Evolutionary conservation across 2,888 invertebrate species (phyloP).

Genomic region (Drosophila leonis): DNA sequence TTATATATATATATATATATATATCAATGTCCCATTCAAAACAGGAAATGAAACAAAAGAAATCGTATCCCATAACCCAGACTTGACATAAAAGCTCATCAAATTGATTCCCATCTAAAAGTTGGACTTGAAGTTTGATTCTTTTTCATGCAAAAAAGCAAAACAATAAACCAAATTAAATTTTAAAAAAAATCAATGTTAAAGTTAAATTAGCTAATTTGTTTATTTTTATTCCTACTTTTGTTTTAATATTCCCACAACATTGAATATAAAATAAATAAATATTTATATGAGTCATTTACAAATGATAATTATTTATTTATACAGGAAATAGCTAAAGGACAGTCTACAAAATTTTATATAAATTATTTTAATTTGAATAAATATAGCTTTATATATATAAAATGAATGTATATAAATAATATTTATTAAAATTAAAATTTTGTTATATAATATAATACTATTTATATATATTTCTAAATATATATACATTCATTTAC

Average conservation of each 20-base stretch:
- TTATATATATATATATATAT: too few relatives aligned
- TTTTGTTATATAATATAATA: too few relatives aligned
- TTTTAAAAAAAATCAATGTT: neutral
- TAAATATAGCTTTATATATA: neutral
- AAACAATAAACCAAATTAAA: neutral
- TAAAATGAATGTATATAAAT: too few relatives aligned
- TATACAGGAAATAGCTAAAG: neutral
- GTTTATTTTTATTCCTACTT: neutral
- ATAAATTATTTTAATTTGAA: neutral
- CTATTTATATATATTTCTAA: too few relatives aligned
- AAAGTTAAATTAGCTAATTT: neutral
- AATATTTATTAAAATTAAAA: too few relatives aligned
- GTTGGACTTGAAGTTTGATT: neutral
- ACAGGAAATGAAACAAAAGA: neutral
- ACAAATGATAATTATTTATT: neutral
- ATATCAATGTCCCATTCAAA: neutral
- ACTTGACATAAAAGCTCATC: neutral
- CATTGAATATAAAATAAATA: slow-evolving; percentile 1
- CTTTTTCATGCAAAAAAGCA: neutral
- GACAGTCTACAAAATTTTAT: neutral
- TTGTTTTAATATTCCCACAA: neutral
- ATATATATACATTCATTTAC: too few relatives aligned
- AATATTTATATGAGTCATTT: neutral
- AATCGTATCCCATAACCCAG: neutral
- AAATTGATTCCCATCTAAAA: neutral